Evolutionary conservation across 92 coral and sea anemone species (phyloP), one percentile per base, ranked within the genome.

Genomic region (Porites cylindrica): DNA sequence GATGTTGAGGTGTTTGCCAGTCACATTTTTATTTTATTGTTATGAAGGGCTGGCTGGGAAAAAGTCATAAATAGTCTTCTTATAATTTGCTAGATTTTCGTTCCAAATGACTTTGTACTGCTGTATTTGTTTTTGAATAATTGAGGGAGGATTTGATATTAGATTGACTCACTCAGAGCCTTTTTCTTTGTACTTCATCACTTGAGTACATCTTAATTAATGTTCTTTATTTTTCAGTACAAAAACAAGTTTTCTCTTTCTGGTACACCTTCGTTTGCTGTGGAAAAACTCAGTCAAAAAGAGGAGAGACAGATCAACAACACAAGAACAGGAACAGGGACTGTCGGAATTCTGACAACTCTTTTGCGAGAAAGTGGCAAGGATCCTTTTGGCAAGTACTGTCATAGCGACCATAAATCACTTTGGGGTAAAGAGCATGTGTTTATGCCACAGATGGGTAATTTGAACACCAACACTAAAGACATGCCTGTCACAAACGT

Each of bases 231-330:
- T 66, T 38, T 1, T 79, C 54, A 20, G 63, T 66, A 38, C 47
- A 32, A 10, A 78, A 60, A 32, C 82, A 38, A 32, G 38, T 18
- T 62, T 16, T 17, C 68, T 38, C 71, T 62, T 51, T 43, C 47
- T 38, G 47, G 0, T 38, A 38, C 70, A 47, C n/a, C 51, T 6
- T 19, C n/a, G 7, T 76, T 29, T 51, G 64, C 74, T 47, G 20
- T 51, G 75, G 75, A 79, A 67, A 70, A 20, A 19, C 21, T 21
- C 47, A 79, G 1, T 66, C 83, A 11, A 79, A 52, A 23, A 18
- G 63, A 79, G 2, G 21, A 9, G n/a, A 20, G 21, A 6, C 10
- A 21, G 7, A 8, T n/a, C 32, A 50, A 66, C 24, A 9, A 62
- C 8, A 16, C 14, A 50, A 17, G 2, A 21, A 11, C 83, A 66